Base-by-base conservation (phyloP, 2,113 vertebrate genomes). In the Zootoca vivipara region DNA sequence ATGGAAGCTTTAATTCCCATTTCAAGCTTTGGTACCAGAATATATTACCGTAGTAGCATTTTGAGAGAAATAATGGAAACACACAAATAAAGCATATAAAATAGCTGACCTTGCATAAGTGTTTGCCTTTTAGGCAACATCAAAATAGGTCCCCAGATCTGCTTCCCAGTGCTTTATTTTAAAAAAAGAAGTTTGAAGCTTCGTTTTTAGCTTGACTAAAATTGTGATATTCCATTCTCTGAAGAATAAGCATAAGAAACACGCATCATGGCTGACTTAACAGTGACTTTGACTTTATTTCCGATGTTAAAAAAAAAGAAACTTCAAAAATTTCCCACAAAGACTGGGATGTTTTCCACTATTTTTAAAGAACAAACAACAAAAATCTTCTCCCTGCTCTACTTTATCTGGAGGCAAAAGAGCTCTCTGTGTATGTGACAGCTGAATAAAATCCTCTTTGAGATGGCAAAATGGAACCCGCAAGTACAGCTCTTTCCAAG, bases 311-410 rank as follows among this genome's bases (percentile, higher is more conserved):
- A 33, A 46, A 20, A 81, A 67, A 82, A 42, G 38, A 65, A 85
- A 46, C 93, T 94, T 95, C 79, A 82, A 95, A 96, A 96, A 91
- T 92, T 96, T 96, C 94, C 95, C 90, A 97, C 88, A 96, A 95
- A 97, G 95, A 89, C 85, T 90, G 75, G 88, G 95, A 92, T 95
- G 93, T 97, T 97, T 97, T 93, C 89, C 94, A 94, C 91, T 96
- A 92, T 96, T 97, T 97, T 96, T 94, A 94, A 96, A 97, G 96
- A 96, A 97, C 96, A 97, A 96, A 96, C 94, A 97, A 95, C 93
- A 95, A 93, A 94, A 70, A 83, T 18, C 16, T 15, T 96, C 85
- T 96, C 91, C 84, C 93, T 93, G 89, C 94, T 95, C 77, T 93
- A 93, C 91, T 94, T 90, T 91, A 83, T 93, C 96, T 96, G 94